Conservation (phyloP, 2,888 invertebrate species). For the Ischnura elegans region DNA sequence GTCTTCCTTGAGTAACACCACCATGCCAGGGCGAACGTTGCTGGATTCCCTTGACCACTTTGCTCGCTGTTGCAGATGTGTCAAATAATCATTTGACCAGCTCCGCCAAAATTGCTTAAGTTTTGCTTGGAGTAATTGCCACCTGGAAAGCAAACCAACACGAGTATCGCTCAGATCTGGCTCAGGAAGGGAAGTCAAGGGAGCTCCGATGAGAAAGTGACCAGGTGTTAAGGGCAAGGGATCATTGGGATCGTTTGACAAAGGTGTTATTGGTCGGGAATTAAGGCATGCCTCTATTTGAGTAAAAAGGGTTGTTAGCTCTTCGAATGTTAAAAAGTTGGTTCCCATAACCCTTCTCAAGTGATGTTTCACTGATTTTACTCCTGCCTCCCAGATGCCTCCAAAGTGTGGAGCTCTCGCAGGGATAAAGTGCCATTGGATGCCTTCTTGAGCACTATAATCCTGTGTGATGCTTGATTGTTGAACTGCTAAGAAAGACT, state of each 20-base stretch:
- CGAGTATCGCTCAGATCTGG: background rate
- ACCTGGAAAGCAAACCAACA: background rate
- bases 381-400: background rate
- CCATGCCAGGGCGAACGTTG: no score
- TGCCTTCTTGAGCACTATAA: background rate
- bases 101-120: constrained; percentile 12
- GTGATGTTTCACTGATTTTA: background rate
- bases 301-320: background rate
- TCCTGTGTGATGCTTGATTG: background rate
- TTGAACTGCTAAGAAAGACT: background rate
- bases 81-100: no score
- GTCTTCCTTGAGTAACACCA: no score
- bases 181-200: background rate
- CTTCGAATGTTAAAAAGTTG: background rate
- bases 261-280: background rate
- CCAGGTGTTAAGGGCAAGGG: background rate
- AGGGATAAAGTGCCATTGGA: background rate
- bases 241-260: background rate
- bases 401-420: background rate
- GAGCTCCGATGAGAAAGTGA: background rate
- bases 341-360: background rate
- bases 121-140: background rate
- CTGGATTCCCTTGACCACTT: no score
- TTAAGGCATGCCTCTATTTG: background rate
- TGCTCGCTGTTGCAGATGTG: no score